Evolutionary conservation across 2,113 vertebrate genomes (phyloP), one percentile per base, ranked within the genome.

Genomic region (Stomatorhinus ivindoensis): DNA sequence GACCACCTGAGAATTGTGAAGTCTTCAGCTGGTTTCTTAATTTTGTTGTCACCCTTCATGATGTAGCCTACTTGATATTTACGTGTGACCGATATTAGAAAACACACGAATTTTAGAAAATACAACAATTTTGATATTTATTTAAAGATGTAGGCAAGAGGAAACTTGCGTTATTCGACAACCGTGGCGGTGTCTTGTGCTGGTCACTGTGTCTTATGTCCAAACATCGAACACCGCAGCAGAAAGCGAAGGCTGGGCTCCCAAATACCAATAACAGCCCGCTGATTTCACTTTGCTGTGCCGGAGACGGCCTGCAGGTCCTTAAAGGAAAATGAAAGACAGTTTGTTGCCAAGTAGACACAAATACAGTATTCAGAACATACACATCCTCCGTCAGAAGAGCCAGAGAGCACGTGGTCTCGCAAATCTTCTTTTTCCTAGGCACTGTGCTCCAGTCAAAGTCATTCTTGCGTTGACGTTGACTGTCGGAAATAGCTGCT

Each of bases 401-500:
- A 87, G 53, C 44, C 80, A 47, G 88, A 19, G 65, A 93, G 92
- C 94, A 95, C 94, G 94, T 94, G 92, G 90, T 91, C 91, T 91
- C 91, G 94, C 94, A 95, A 94, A 95, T 95, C 94, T 94, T 93
- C 80, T 88, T 92, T 91, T 91, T 91, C 91, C 91, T 93, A 90
- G 89, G 35, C 88, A 76, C 90, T 88, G 92, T 65, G 76, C 88
- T 76, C 91, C 44, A 53, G 80, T 55, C 53, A 69, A 91, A 90
- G 90, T 88, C 90, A n/a, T 90, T 91, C 82, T 53, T 86, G 61
- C 69, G 91, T 61, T 92, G 91, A 94, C 93, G 92, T 89, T 89
- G 93, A 91, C 94, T 93, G 93, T 93, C 93, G 92, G 90, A 94
- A 95, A 95, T 93, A 94, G 93, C 95, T 95, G 94, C 93, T 92